A percentile compares a stretch with the other conserved stretches of the same genome.
phyloP scores from a whole-genome alignment of 2,113 vertebrate species.

The Fulica atra region DNA sequence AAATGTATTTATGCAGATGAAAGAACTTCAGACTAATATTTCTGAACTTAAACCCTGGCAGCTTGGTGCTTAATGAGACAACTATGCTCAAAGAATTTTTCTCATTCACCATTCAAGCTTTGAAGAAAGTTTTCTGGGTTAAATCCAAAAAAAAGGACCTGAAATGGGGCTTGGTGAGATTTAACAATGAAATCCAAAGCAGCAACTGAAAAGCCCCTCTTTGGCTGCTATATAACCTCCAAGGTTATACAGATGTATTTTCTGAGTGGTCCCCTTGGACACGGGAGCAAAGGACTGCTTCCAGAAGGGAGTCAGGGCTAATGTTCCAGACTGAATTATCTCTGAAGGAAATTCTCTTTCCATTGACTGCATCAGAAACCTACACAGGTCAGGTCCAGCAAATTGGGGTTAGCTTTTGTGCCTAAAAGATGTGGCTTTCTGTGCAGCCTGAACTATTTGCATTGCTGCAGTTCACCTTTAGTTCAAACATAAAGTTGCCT shows the following conservation, averaged over 20 bases:
- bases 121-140: constrained; percentile 44
- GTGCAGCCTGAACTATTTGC: neutral
- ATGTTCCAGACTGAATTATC: neutral
- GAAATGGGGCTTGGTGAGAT: neutral
- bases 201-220: neutral
- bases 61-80: constrained; percentile 32
- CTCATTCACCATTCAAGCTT: constrained; percentile 2
- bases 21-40: constrained; percentile 40
- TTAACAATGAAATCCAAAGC: neutral
- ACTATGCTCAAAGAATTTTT: constrained; percentile 28
- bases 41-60: constrained; percentile 19
- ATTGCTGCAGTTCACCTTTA: neutral
- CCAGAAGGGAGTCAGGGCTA: neutral
- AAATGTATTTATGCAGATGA: constrained; percentile 53
- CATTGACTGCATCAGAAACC: neutral
- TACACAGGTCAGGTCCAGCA: neutral
- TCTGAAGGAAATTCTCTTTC: neutral
- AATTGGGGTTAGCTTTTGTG: neutral
- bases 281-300: neutral
- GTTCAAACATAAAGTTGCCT: neutral
- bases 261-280: neutral
- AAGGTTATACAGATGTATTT: neutral
- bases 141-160: neutral
- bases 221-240: neutral
- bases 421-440: neutral